Percentiles rank a stretch among this genome's conserved stretches.
These are phyloP conservation scores for Drosophila triauraria DNA, from an alignment of 1,140 invertebrate genomes.

Conservation along the genomic window DNA sequence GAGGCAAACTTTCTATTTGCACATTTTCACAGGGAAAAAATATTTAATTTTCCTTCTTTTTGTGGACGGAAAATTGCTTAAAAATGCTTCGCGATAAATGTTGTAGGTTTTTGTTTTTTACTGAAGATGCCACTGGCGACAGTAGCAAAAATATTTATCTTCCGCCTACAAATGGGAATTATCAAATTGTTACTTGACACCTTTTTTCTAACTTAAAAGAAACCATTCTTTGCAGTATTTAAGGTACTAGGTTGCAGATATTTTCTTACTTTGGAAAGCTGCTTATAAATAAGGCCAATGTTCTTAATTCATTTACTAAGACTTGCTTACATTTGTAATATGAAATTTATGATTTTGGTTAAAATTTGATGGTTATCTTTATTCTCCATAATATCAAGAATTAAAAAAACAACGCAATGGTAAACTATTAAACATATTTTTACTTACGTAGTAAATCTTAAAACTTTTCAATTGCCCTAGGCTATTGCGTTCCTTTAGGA, in stretches of 20 bases:
- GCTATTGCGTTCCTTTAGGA: no score
- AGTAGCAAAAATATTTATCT: slow-evolving; percentile 27
- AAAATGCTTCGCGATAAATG: slow-evolving; percentile 25
- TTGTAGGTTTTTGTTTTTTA: slow-evolving; percentile 5
- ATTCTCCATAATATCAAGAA: no score
- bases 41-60: slow-evolving; percentile 43
- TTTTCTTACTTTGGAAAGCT: background rate
- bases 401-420: no score
- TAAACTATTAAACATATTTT: no score
- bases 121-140: slow-evolving; percentile 20
- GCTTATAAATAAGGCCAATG: background rate
- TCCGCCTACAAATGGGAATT: slow-evolving; percentile 30
- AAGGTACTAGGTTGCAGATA: background rate
- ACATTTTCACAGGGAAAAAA: slow-evolving; percentile 65
- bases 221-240: background rate
- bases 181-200: slow-evolving; percentile 3
- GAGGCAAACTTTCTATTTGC: slow-evolving; percentile 59
- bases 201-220: no score
- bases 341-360: no score
- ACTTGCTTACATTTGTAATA: no score
- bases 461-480: no score
- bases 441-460: no score
- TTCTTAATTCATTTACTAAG: no score
- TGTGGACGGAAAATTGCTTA: slow-evolving; percentile 13
- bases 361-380: no score